Conservation (phyloP, 2,113 vertebrate genomes). For the Syngnathoides biaculeatus region DNA sequence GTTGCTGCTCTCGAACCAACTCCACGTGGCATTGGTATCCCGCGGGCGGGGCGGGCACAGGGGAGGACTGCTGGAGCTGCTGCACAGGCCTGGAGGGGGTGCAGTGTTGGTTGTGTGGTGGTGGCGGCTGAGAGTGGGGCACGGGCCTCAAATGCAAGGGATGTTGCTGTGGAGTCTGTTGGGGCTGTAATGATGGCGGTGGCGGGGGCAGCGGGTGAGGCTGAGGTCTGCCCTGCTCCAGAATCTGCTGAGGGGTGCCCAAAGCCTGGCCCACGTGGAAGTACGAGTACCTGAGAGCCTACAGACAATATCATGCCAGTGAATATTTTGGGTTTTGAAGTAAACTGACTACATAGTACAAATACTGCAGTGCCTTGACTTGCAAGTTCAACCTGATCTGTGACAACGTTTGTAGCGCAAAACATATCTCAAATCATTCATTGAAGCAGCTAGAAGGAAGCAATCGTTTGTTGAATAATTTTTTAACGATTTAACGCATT, state of each 20-base stretch:
- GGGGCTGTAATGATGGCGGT: slow-evolving; percentile 63
- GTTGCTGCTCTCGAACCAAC: slow-evolving; percentile 51
- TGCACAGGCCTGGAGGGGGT: slow-evolving; percentile 78
- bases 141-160: slow-evolving; percentile 76
- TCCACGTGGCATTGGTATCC: slow-evolving; percentile 71
- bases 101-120: slow-evolving; percentile 65
- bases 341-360: background rate
- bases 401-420: too few relatives aligned
- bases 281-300: slow-evolving; percentile 87
- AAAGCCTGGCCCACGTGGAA: slow-evolving; percentile 85
- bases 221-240: slow-evolving; percentile 76
- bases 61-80: slow-evolving; percentile 75
- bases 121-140: slow-evolving; percentile 79
- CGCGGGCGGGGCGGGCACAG: slow-evolving; percentile 48
- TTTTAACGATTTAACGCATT: too few relatives aligned
- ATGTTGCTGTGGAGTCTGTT: slow-evolving; percentile 61
- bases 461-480: too few relatives aligned
- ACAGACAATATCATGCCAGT: slow-evolving; percentile 27
- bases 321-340: background rate
- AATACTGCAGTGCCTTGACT: background rate
- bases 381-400: too few relatives aligned
- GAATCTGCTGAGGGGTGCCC: slow-evolving; percentile 74
- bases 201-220: slow-evolving; percentile 70
- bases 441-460: too few relatives aligned
- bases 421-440: slow-evolving; percentile 1